Evolutionary conservation across 2,888 invertebrate genomes (phyloP).

Genomic region (Platycheirus rosarum): DNA sequence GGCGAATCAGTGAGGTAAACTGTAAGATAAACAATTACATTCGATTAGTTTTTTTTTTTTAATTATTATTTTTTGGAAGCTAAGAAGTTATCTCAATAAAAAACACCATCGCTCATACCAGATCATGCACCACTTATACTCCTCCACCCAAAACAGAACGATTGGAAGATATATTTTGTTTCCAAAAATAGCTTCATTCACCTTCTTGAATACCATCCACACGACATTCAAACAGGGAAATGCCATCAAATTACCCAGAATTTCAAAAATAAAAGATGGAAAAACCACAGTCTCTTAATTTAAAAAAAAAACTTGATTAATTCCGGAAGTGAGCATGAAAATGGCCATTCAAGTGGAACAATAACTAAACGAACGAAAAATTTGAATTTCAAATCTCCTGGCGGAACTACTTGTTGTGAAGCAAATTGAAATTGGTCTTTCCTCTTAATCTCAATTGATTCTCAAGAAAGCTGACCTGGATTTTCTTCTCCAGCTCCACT

Average conservation of each 20-base stretch:
- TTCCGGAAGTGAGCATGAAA: slow-evolving; percentile 46
- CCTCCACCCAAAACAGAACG: slow-evolving; percentile 1
- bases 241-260: slow-evolving; percentile 48
- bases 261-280: not conserved
- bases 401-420: slow-evolving; percentile 50
- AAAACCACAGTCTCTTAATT: slow-evolving; percentile 20
- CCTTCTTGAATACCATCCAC: slow-evolving; percentile 50
- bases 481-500: not conserved
- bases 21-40: slow-evolving; percentile 64
- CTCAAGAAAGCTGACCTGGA: slow-evolving; percentile 51
- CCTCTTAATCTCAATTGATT: slow-evolving; percentile 46
- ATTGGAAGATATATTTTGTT: slow-evolving; percentile 12
- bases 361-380: slow-evolving; percentile 13
- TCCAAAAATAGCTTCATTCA: slow-evolving; percentile 61
- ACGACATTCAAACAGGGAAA: slow-evolving; percentile 29
- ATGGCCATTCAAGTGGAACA: slow-evolving; percentile 16
- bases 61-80: not conserved
- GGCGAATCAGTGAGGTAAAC: slow-evolving; percentile 81
- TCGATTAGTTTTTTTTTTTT: too few relatives aligned
- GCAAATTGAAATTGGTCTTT: slow-evolving; percentile 41
- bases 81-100: not conserved
- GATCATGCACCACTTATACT: slow-evolving; percentile 19
- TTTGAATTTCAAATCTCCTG: slow-evolving; percentile 55
- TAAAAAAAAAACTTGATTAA: slow-evolving; percentile 14
- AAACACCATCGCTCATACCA: not conserved